phyloP scores from a whole-genome alignment of 2,113 vertebrate genomes.

The Equus quagga region DNA sequence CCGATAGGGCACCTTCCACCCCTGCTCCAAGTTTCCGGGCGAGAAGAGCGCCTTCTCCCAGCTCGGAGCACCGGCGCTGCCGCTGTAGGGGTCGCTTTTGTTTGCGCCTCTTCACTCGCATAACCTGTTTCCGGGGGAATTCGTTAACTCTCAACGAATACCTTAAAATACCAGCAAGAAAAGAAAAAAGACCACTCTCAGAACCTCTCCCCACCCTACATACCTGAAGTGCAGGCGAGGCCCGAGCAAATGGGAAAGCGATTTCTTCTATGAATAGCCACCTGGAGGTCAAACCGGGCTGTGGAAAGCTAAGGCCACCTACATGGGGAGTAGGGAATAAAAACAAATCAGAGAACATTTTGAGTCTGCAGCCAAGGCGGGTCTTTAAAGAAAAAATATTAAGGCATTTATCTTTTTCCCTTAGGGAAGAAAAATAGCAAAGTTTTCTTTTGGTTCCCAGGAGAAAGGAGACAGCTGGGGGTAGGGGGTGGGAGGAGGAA shows the following conservation, averaged over 20 bases:
- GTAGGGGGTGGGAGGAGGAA: background rate
- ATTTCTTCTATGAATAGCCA: slow-evolving; percentile 58
- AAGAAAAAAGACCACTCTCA: slow-evolving; percentile 38
- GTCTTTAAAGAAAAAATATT: background rate
- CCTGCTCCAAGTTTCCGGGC: rapidly evolving
- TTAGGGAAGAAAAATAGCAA: background rate
- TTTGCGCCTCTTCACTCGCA: background rate
- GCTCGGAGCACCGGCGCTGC: background rate
- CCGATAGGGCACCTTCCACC: too few relatives aligned
- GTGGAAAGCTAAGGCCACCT: slow-evolving; percentile 42
- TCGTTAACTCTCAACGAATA: slow-evolving; percentile 66
- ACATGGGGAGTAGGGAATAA: background rate
- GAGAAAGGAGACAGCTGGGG: slow-evolving; percentile 41
- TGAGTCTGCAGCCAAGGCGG: background rate
- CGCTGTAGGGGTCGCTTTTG: rapidly evolving
- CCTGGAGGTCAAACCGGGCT: slow-evolving; percentile 23
- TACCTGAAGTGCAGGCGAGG: slow-evolving; percentile 73
- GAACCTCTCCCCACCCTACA: slow-evolving; percentile 38
- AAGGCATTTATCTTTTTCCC: background rate
- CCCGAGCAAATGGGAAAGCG: background rate
- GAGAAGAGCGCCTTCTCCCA: background rate
- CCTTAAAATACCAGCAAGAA: background rate
- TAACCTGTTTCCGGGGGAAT: slow-evolving; percentile 21
- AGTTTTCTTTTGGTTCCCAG: background rate
- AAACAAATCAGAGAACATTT: background rate